These are phyloP conservation scores for Mimas tiliae DNA, from an alignment of 2,888 invertebrate species.

Conservation along the genomic window DNA sequence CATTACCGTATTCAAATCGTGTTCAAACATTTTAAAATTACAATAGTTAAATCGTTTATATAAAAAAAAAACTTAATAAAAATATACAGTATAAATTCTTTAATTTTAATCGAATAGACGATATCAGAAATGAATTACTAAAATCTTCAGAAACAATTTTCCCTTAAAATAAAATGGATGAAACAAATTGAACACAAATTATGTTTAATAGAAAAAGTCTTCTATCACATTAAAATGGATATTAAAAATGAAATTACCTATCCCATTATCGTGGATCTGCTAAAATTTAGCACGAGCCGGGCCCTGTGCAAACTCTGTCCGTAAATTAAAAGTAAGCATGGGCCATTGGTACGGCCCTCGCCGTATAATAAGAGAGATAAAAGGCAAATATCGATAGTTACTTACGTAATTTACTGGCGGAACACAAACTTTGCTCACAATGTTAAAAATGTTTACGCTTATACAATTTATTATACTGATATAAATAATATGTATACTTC, in stretches of 20 bases:
- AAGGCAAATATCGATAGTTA: slow-evolving; percentile 57
- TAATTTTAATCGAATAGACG: background rate
- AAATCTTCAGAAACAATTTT: slow-evolving; percentile 3
- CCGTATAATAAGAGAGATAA: slow-evolving; percentile 41
- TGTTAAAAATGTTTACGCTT: slow-evolving; percentile 5
- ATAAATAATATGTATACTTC: background rate
- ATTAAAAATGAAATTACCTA: slow-evolving; percentile 43
- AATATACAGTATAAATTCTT: background rate
- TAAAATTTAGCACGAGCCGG: slow-evolving; percentile 40
- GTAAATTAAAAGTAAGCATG: slow-evolving; percentile 73
- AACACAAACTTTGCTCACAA: background rate
- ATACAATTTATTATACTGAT: background rate
- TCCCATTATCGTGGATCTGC: slow-evolving; percentile 41
- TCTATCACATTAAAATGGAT: slow-evolving; percentile 34
- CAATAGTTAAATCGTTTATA: no score
- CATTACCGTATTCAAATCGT: background rate
- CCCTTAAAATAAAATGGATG: background rate
- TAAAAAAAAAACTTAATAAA: background rate
- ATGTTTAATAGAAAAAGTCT: slow-evolving; percentile 14
- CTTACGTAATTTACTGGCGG: slow-evolving; percentile 39
- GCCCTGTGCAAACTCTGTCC: slow-evolving; percentile 35
- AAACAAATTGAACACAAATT: slow-evolving; percentile 17
- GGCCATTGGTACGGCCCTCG: slow-evolving; percentile 44
- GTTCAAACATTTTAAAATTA: no score
- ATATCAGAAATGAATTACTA: background rate